phyloP scores from a whole-genome alignment of 1,140 invertebrate genomes.

The Diabrotica undecimpunctata region DNA sequence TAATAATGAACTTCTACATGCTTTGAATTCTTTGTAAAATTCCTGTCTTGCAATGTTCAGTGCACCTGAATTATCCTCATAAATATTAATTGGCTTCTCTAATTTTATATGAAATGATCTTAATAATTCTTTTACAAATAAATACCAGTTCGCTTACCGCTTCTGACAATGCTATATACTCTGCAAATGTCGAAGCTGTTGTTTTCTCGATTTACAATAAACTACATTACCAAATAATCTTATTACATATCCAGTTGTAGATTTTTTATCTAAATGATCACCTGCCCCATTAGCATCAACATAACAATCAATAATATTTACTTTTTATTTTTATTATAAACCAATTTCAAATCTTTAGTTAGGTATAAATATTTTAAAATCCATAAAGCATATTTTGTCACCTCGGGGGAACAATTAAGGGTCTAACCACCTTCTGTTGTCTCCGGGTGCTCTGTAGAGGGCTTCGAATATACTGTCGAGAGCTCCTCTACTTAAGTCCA shows the following conservation, averaged over 20 bases:
- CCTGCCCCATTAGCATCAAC: conserved; percentile 34
- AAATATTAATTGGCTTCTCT: conserved; percentile 22
- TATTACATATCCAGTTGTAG: conserved; percentile 41
- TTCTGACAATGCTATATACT: conserved; percentile 34
- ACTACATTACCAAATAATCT: conserved; percentile 37
- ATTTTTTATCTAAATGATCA: conserved; percentile 40
- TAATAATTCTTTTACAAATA: conserved; percentile 21
- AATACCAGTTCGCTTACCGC: conserved; percentile 27
- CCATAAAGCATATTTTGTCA: conserved; percentile 43
- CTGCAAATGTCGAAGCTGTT: conserved; percentile 33
- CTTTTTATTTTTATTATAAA: conserved; percentile 36
- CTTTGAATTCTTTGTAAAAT: conserved; percentile 23
- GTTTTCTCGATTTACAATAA: conserved; percentile 43
- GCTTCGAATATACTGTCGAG: too few relatives aligned
- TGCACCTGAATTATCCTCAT: conserved; percentile 30
- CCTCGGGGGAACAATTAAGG: too few relatives aligned
- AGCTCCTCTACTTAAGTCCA: too few relatives aligned
- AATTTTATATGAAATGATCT: conserved; percentile 21
- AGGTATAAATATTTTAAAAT: conserved; percentile 41
- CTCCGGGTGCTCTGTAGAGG: too few relatives aligned
- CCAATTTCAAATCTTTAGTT: conserved; percentile 41
- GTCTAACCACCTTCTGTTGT: too few relatives aligned
- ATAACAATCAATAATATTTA: conserved; percentile 42
- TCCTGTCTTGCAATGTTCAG: conserved; percentile 27
- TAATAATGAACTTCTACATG: conserved; percentile 7